Evolutionary conservation across 2,888 invertebrate species (phyloP), one percentile per base, ranked within the genome.

Genomic region (Macrosiphum euphorbiae): DNA sequence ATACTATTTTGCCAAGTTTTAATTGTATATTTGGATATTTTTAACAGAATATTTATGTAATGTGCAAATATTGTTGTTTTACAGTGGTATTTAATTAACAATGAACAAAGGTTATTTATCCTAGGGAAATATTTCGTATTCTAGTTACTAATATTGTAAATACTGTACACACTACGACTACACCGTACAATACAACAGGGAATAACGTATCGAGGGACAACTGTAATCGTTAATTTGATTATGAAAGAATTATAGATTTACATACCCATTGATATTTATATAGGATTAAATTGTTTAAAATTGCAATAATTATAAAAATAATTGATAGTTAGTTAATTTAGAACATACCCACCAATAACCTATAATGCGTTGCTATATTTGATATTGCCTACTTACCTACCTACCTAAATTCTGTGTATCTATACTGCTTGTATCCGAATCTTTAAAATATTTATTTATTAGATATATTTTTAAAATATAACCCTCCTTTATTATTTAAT

Each of bases 1-100:
- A 84, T 84, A 84, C 0, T 24, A 24, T 90, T 52, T 84, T 91
- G 78, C 84, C 91, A 91, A 91, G 84, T 91, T 90, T 91, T 41
- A 41, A 1, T 84, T 13, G n/a, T 52, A 90, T 84, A 50, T 50
- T 28, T 52, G 28, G 52, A 90, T 78, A 84, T 90, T 67, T 90
- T 67, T 35, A 90, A n/a, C 47, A 67, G 20, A 61, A 35, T 35
- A 58, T 16, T 61, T 89, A 55, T 44, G 44, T n/a, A 47, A 58
- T 28, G 44, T 58, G 0, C 26, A 44, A 90, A 90, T 47, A 90
- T 35, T 24, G 11, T 61, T 16, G 5, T 28, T 28, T 89, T 44
- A 44, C 24, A 3, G 20, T 44, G 2, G 20, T n/a, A 61, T 44
- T 61, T 16, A 28, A 44, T 86, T 86, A 50, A 47, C 47, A 86